These are phyloP conservation scores for Rhopalosiphum padi DNA, from an alignment of 1,140 invertebrate species.

Conservation along the genomic window DNA sequence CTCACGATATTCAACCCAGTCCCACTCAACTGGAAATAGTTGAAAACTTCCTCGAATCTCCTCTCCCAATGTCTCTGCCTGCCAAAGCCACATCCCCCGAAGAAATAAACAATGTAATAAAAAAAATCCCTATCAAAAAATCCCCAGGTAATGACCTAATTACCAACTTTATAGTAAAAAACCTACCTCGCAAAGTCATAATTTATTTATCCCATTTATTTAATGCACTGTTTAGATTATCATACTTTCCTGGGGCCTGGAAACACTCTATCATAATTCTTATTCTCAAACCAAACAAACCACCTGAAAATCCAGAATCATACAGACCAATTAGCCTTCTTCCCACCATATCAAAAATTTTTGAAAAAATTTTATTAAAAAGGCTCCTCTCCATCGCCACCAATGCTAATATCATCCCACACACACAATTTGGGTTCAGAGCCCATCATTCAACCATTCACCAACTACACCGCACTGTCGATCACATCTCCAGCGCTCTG, in stretches of 20 bases:
- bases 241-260: constrained; percentile 59
- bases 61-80: constrained; percentile 39
- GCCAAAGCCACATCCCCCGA: neutral
- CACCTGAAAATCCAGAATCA: constrained; percentile 59
- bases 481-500: constrained; percentile 18
- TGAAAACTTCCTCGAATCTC: constrained; percentile 33
- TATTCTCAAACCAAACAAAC: constrained; percentile 61
- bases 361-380: constrained; percentile 60
- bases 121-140: constrained; percentile 32
- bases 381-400: constrained; percentile 53
- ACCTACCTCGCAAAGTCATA: constrained; percentile 26
- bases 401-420: constrained; percentile 54
- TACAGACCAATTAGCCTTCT: constrained; percentile 62
- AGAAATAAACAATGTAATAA: constrained; percentile 25
- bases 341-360: constrained; percentile 60
- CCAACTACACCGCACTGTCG: constrained; percentile 41
- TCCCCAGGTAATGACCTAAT: constrained; percentile 26
- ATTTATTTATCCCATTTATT: constrained; percentile 44
- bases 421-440: constrained; percentile 57
- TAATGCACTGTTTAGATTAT: constrained; percentile 53
- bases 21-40: constrained; percentile 33
- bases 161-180: constrained; percentile 32
- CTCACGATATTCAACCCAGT: constrained; percentile 18
- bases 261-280: constrained; percentile 62
- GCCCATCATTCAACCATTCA: constrained; percentile 50